Evolutionary conservation across 2,888 invertebrate genomes (phyloP).

Genomic region (Ormyrus rosae): DNA sequence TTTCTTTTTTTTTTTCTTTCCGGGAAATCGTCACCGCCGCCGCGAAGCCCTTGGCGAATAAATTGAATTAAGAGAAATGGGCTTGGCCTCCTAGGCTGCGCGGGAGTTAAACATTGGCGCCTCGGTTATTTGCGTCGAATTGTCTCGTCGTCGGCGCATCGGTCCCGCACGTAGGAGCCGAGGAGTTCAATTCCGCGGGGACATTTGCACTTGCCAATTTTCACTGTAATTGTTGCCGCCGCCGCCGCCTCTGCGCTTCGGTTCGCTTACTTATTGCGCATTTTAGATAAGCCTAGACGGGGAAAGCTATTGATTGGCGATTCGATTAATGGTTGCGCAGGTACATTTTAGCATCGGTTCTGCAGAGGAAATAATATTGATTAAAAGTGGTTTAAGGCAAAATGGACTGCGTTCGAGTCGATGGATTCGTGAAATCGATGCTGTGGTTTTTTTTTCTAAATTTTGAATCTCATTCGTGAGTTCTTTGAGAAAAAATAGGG

Average conservation of each 20-base stretch:
- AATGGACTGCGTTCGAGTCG: too few relatives aligned
- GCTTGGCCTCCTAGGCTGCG: constrained; percentile 17
- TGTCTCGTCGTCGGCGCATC: constrained; percentile 49
- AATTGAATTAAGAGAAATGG: constrained; percentile 55
- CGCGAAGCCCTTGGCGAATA: constrained; percentile 17
- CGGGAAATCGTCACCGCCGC: constrained; percentile 34
- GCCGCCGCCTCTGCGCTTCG: not conserved
- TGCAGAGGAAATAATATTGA: too few relatives aligned
- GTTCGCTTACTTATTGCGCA: constrained; percentile 20
- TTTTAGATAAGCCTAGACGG: constrained; percentile 9
- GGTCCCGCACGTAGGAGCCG: not conserved
- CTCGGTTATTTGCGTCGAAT: constrained; percentile 49
- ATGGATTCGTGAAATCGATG: too few relatives aligned
- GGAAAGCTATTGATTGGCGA: not conserved
- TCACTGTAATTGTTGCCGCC: constrained; percentile 22
- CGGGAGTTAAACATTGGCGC: constrained; percentile 24
- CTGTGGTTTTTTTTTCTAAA: too few relatives aligned
- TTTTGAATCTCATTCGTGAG: too few relatives aligned
- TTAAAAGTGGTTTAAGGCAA: too few relatives aligned
- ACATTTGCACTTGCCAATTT: constrained; percentile 45
- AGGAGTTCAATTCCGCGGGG: constrained; percentile 29
- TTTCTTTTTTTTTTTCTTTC: not conserved
- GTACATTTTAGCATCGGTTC: too few relatives aligned
- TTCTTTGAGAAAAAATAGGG: too few relatives aligned
- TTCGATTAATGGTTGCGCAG: not conserved